Evolutionary conservation across 1,140 invertebrate genomes (phyloP).

Genomic region (Lepidurus apus): DNA sequence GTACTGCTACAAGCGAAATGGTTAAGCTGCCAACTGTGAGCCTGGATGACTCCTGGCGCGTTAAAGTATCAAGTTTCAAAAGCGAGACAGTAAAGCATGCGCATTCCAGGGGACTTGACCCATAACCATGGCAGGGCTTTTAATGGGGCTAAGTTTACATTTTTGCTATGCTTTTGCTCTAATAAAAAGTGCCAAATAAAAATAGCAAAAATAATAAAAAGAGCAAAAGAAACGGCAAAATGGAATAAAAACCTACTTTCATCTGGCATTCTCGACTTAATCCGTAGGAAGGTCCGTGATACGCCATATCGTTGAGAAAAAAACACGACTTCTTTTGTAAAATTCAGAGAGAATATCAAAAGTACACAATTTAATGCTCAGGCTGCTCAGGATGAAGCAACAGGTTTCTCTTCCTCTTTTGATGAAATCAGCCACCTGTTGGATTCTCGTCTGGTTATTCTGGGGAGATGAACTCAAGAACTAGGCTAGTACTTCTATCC

Average conservation of each 20-base stretch:
- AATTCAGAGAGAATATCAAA: not conserved
- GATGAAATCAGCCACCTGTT: not conserved
- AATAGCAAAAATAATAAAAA: slow-evolving; percentile 31
- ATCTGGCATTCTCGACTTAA: slow-evolving; percentile 52
- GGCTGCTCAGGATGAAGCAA: not conserved
- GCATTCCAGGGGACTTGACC: not conserved
- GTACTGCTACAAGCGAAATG: too few relatives aligned
- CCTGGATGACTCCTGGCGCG: not conserved
- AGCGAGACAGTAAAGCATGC: not conserved
- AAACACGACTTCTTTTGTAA: not conserved
- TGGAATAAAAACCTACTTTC: slow-evolving; percentile 45
- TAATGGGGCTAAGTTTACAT: not conserved
- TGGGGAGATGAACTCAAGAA: not conserved
- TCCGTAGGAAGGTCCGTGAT: slow-evolving; percentile 53
- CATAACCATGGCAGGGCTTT: not conserved
- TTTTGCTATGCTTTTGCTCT: not conserved
- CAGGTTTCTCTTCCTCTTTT: not conserved
- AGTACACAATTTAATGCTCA: too few relatives aligned
- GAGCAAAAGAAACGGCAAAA: slow-evolving; percentile 22
- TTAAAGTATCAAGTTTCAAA: not conserved
- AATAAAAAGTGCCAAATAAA: not conserved
- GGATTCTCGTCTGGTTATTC: not conserved
- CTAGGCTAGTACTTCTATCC: too few relatives aligned
- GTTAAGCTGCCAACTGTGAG: not conserved
- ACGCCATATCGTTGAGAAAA: slow-evolving; percentile 46